Evolutionary conservation across 1,140 invertebrate genomes (phyloP), one percentile per base, ranked within the genome.

Genomic region (Galleria mellonella): DNA sequence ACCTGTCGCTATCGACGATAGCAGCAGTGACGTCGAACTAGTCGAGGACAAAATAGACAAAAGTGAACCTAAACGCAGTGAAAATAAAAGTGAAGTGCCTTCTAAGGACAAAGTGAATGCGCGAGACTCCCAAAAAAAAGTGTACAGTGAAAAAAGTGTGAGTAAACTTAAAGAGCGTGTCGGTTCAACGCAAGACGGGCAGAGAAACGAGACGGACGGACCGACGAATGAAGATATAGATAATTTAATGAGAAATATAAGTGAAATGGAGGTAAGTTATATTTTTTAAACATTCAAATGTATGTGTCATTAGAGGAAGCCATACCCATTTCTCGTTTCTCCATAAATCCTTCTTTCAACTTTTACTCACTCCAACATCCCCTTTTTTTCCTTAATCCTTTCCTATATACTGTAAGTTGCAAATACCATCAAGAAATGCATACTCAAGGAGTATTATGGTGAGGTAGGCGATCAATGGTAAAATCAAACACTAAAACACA

Each of bases 1-100:
- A 32, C 53, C 73, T 0, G 42, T 77, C 0, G 60, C 71, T 0
- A 49, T 85, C 0, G 82, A 85, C 32, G 82, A 85, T 33, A 85
- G 78, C 31, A 83, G 76, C 51, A 81, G 76, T 69, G 78, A 83
- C 30, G 72, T 85, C 4, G 82, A 83, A 58, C 43, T 85, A 10
- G 54, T 85, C 4, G 77, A 78, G 31, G 78, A 84, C 7, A 74
- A 72, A 38, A 51, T 44, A 31, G 64, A 65, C 41, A 69, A 72
- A 62, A 68, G 56, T 69, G 62, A 66, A 51, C n/a, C n/a, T n/a
- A n/a, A n/a, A n/a, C 54, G 7, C 17, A 14, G 60, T 72, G 64
- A n/a, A n/a, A n/a, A 70, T 33, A 68, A 57, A 50, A 66, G 62
- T 71, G 71, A 70, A 79, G 78, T 83, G 78, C 75, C 75, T 79